Evolutionary conservation across 1,140 invertebrate genomes (phyloP).

Genomic region (Philopotamus ludificatus): DNA sequence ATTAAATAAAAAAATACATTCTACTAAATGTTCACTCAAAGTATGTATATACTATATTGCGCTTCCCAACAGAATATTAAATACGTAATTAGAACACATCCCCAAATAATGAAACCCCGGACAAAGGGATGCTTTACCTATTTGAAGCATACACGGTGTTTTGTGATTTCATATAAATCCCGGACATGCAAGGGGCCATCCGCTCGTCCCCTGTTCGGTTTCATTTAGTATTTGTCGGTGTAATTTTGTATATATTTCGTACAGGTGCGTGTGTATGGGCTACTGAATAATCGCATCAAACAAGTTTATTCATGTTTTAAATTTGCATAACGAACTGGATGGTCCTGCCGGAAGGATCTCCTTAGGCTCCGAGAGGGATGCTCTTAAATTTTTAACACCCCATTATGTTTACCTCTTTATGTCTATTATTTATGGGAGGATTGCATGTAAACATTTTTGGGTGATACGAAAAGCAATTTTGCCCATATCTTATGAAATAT

Average conservation of each 20-base stretch:
- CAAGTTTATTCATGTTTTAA: slow-evolving; percentile 24
- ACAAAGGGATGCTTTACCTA: not conserved
- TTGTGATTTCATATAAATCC: slow-evolving; percentile 21
- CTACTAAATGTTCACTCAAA: no score
- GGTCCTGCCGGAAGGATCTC: not conserved
- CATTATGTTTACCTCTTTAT: slow-evolving; percentile 25
- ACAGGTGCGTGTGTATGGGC: slow-evolving; percentile 15
- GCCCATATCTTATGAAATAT: no score
- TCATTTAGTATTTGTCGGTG: slow-evolving; percentile 24
- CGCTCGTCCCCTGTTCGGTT: not conserved
- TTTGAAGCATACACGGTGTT: not conserved
- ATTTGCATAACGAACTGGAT: slow-evolving; percentile 16
- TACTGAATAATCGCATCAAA: slow-evolving; percentile 14
- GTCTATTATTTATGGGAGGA: slow-evolving; percentile 9
- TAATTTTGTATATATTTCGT: slow-evolving; percentile 20
- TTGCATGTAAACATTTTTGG: no score
- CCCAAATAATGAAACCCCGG: no score
- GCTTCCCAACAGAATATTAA: no score
- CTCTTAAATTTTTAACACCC: slow-evolving; percentile 25
- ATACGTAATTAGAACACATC: no score
- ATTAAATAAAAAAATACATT: no score
- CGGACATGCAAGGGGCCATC: not conserved
- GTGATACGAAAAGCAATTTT: no score
- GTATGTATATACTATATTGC: no score
- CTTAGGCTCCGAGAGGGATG: not conserved